Conservation (phyloP, 2,113 vertebrate species). For the Leuciscus idus region DNA sequence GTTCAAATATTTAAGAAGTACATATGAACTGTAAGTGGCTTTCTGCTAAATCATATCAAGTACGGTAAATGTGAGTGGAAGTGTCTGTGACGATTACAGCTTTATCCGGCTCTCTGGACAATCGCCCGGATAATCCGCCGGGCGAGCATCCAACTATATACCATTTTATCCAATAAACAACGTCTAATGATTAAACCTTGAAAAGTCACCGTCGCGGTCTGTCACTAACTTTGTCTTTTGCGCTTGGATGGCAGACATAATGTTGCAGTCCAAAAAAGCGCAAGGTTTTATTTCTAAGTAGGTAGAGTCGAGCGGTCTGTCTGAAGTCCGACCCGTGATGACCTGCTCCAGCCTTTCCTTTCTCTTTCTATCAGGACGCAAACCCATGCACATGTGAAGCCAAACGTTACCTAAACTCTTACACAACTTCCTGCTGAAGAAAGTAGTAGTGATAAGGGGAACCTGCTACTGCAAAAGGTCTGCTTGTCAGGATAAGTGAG, state of each 20-base stretch:
- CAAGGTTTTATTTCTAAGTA: not conserved
- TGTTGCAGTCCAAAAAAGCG: not conserved
- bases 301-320: not conserved
- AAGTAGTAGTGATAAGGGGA: not conserved
- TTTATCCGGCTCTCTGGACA: conserved; percentile 27
- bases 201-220: conserved; percentile 13
- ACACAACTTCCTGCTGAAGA: conserved; percentile 17
- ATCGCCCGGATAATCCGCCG: not conserved
- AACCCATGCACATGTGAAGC: not conserved
- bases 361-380: not conserved
- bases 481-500: not conserved
- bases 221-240: not conserved
- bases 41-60: conserved; percentile 25
- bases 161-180: conserved; percentile 46
- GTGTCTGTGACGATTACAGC: conserved; percentile 10
- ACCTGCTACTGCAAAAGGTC: not conserved
- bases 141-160: not conserved
- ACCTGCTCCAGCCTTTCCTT: conserved; percentile 3
- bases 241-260: not conserved
- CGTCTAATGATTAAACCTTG: not conserved
- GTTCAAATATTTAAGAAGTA: not conserved
- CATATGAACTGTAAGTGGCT: not conserved
- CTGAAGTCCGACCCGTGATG: not conserved
- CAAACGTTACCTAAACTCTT: not conserved
- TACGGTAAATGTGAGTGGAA: conserved; percentile 13